Base-by-base conservation (phyloP, 2,888 invertebrate genomes). In the Dorcus parallelipipedus region DNA sequence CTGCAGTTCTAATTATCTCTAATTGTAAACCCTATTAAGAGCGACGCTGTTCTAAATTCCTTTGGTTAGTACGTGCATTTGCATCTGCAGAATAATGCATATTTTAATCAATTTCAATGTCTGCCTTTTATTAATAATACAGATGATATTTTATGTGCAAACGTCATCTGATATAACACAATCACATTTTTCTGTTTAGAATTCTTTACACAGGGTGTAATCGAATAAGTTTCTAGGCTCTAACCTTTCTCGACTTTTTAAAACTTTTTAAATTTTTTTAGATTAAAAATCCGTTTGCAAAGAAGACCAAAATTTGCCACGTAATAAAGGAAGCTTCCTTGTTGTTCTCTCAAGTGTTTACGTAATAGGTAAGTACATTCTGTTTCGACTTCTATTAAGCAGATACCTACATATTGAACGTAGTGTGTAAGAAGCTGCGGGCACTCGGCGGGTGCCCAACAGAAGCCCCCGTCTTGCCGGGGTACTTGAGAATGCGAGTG, bases 1-100 rank as follows among this genome's bases (percentile, higher is more conserved):
- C 68, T 71, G 71, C 73, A 71, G 72, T 70, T 67, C 67, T 75
- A 75, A 75, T 75, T 74, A 75, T 74, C 73, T 71, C 74, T 75
- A 76, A 75, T 76, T 75, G 74, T 73, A 73, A 75, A 71, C 71
- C 70, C 62, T 59, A 63, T 63, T 61, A 64, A 59, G 62, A 52
- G 58, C 51, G 54, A 54, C 57, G 56, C 62, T 56, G 59, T 63
- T 63, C 63, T 59, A 52, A 54, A 56, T 62, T 58, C 62, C 58
- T 60, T 58, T 56, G 55, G 58, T 43, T 45, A 45, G 52, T 58
- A 43, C 41, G 47, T 26, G 55, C 38, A 45, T 23, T 45, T 45
- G 26, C 45, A 45, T 23, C 20, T 45, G 23, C 45, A 45, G 17
- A 45, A 45, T 45, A 45, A 45, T 45, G 45, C 45, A 45, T 45